Evolutionary conservation across 2,888 invertebrate species (phyloP).

Genomic region (Blastobasis adustella): DNA sequence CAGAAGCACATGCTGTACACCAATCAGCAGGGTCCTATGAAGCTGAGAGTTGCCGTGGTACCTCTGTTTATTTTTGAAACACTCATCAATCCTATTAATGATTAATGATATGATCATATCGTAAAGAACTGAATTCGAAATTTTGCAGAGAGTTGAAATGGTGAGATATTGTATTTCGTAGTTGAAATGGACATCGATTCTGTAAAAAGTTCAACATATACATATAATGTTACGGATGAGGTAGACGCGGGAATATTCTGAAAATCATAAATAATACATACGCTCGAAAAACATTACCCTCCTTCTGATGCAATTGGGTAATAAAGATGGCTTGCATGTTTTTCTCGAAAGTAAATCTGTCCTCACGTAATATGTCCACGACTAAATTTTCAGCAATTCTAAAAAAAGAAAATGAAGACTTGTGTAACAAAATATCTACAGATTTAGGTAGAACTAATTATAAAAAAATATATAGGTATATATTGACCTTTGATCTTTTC

Average conservation of each 20-base stretch:
- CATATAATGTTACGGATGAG: background rate
- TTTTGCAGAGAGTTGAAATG: conserved; percentile 33
- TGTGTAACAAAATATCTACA: background rate
- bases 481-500: conserved; percentile 70
- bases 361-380: conserved; percentile 28
- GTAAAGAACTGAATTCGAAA: conserved; percentile 31
- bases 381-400: conserved; percentile 49
- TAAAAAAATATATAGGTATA: background rate
- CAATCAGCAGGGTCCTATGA: conserved; percentile 45
- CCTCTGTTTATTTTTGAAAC: conserved; percentile 48
- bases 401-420: conserved; percentile 21
- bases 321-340: too few species aligned
- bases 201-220: conserved; percentile 24
- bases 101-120: conserved; percentile 33
- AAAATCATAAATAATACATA: too few species aligned
- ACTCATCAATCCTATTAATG: conserved; percentile 37
- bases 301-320: too few species aligned
- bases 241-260: too few species aligned
- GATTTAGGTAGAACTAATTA: background rate
- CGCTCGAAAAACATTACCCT: too few species aligned
- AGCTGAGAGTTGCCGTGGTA: conserved; percentile 58
- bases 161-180: conserved; percentile 46
- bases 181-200: conserved; percentile 38
- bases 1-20: conserved; percentile 47
- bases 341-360: too few species aligned